Percentiles rank a stretch among this genome's conserved stretches.
phyloP scores from a whole-genome alignment of 1,140 invertebrate genomes.

The Heliconius himera region DNA sequence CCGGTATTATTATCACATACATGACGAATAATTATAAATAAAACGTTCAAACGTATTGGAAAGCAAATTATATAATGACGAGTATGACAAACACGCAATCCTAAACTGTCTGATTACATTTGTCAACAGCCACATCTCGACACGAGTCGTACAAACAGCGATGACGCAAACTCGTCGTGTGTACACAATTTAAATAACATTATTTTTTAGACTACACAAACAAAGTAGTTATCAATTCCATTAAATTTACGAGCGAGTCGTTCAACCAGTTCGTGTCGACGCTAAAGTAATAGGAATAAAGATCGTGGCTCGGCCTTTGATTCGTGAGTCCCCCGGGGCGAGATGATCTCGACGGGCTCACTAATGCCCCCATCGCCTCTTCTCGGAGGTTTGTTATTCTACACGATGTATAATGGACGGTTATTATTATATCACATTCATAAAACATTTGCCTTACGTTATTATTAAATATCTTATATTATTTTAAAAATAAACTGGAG shows the following conservation, averaged over 20 bases:
- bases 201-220: constrained; percentile 21
- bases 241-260: constrained; percentile 35
- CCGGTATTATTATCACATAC: background rate
- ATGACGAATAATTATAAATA: too few species aligned
- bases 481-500: too few species aligned
- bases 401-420: constrained; percentile 21
- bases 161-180: constrained; percentile 18
- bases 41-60: background rate
- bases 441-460: constrained; percentile 11
- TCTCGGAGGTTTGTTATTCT: constrained; percentile 25
- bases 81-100: background rate
- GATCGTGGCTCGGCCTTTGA: constrained; percentile 55
- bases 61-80: constrained; percentile 1
- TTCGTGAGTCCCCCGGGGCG: constrained; percentile 54
- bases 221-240: constrained; percentile 37
- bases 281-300: constrained; percentile 47
- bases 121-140: constrained; percentile 22
- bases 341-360: constrained; percentile 36
- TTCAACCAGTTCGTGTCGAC: constrained; percentile 37
- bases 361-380: constrained; percentile 38
- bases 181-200: constrained; percentile 17
- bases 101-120: constrained; percentile 18
- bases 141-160: constrained; percentile 12
- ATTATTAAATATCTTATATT: background rate
- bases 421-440: constrained; percentile 18